phyloP scores from a whole-genome alignment of 2,888 invertebrate species.

The Arge pagana region DNA sequence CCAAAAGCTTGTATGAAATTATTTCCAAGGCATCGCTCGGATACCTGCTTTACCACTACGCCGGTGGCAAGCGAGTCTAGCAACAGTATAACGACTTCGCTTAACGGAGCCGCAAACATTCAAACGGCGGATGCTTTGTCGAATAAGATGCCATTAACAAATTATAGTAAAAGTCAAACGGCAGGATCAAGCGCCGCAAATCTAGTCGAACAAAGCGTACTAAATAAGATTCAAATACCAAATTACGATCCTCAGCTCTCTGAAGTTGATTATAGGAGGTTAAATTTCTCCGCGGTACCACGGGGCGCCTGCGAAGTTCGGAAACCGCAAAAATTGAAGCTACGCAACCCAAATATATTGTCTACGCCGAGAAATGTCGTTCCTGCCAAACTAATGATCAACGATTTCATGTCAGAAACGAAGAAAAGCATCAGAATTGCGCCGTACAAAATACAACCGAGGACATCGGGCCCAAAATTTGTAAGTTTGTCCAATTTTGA shows the following conservation, averaged over 20 bases:
- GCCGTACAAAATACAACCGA: slow-evolving; percentile 32
- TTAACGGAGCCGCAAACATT: not conserved
- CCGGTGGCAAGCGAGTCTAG: slow-evolving; percentile 11
- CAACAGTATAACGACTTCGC: not conserved
- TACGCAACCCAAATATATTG: slow-evolving; percentile 9
- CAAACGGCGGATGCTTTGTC: not conserved
- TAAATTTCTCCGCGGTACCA: not conserved
- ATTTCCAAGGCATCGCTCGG: slow-evolving; percentile 40
- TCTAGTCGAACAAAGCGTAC: slow-evolving; percentile 29
- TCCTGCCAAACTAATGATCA: slow-evolving; percentile 24
- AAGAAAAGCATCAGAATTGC: slow-evolving; percentile 28
- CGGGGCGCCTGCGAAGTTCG: not conserved
- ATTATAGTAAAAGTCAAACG: too few species aligned
- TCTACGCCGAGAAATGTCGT: slow-evolving; percentile 23
- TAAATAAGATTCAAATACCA: slow-evolving; percentile 8
- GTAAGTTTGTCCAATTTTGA: slow-evolving; percentile 39
- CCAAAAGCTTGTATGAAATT: slow-evolving; percentile 40
- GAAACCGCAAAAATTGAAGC: slow-evolving; percentile 3
- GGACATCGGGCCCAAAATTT: slow-evolving; percentile 33
- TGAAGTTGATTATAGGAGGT: not conserved
- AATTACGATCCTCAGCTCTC: not conserved
- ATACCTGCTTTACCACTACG: slow-evolving; percentile 33
- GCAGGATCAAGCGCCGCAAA: too few species aligned
- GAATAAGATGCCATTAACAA: slow-evolving; percentile 31
- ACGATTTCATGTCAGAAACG: slow-evolving; percentile 6